Base-by-base conservation (phyloP, 1,140 invertebrate genomes). In the Calephelis nemesis region DNA sequence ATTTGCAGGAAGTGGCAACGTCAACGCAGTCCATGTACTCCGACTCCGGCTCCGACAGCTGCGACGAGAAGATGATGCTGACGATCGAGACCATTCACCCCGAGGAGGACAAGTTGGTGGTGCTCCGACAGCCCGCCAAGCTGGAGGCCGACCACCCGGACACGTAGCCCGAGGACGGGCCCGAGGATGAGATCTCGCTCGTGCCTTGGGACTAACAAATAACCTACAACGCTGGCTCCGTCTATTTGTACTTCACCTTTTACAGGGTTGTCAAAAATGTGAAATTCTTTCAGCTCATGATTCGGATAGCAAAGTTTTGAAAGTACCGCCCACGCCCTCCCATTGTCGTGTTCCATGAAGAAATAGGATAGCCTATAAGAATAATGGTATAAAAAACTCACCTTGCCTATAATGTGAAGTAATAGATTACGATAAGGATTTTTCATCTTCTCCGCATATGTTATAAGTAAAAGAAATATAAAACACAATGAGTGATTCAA, bases 61-160 rank as follows among this genome's bases (percentile, higher is more conserved):
- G 88, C 52, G 91, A 92, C 45, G 91, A 92, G 63, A 92, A 92
- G 65, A 90, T 92, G 90, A 92, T 91, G 81, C 73, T 92, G 7
- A 92, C 91, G 13, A 92, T 92, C 50, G 90, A 92, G 65, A 92
- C 91, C 4, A 87, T 92, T 19, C 90, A 90, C 65, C 83, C 88
- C 0, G 75, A 82, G 7, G 88, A 92, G 47, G 88, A 92, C 58
- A 87, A 91, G 52, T 75, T 90, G 12, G 84, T 91, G 19, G 78
- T 91, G 77, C 79, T 88, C 67, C 68, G 86, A 13, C 84, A 83
- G 8, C 79, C 78, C 1, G 65, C 74, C 47, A 88, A 91, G 69
- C 60, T 88, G 62, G 87, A 90, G 49, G 72, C 84, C 0, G 84
- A 85, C 60, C 81, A 78, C 19, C 70, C 76, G 0, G 85, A 90